Conservation (phyloP, 2,888 invertebrate species). For the Orchesella flavescens region DNA sequence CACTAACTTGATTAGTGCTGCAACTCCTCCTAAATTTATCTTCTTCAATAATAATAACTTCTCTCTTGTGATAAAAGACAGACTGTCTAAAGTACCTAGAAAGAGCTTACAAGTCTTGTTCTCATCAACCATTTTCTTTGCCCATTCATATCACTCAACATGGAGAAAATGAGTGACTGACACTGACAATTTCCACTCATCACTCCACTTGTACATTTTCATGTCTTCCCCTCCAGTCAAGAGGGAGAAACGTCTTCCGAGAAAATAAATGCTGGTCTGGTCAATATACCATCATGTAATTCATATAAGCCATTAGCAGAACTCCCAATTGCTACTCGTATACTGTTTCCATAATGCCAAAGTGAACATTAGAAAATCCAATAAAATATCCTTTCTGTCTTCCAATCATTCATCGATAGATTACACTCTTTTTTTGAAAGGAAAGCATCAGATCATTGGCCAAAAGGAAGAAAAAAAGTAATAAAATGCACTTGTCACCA, state of each 20-base stretch:
- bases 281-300: too few species aligned
- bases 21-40: too few species aligned
- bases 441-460: constrained; percentile 13
- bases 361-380: background rate
- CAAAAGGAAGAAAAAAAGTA: constrained; percentile 31
- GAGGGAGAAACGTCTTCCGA: too few species aligned
- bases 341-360: background rate
- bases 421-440: constrained; percentile 6
- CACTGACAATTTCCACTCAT: constrained; percentile 47
- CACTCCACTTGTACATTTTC: constrained; percentile 40
- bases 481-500: constrained; percentile 60
- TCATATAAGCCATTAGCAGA: too few species aligned
- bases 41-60: background rate
- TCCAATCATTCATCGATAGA: constrained; percentile 12
- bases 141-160: constrained; percentile 35
- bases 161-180: constrained; percentile 44
- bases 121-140: background rate
- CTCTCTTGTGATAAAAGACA: background rate
- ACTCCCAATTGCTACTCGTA: too few species aligned
- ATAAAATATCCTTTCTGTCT: constrained; percentile 5
- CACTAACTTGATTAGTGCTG: background rate
- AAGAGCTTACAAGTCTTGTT: background rate
- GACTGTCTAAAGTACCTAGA: too few species aligned
- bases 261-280: too few species aligned
- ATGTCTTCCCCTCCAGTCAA: constrained; percentile 15